phyloP scores from a whole-genome alignment of 1,140 invertebrate species.

The Neodiprion lecontei region DNA sequence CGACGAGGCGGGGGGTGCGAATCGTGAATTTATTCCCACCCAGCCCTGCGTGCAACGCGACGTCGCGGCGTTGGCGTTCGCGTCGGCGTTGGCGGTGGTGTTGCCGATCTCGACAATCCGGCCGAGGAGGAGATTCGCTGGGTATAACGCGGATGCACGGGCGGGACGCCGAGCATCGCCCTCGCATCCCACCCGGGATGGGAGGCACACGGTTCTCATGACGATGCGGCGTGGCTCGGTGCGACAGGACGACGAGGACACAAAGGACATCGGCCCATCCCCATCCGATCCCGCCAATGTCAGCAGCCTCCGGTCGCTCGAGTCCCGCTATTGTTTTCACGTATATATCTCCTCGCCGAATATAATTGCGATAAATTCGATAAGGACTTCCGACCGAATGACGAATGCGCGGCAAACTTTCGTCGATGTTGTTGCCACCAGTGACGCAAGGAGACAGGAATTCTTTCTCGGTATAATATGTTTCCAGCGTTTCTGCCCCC shows the following conservation, averaged over 20 bases:
- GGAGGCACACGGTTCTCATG: neutral
- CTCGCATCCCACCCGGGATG: neutral
- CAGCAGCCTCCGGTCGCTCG: neutral
- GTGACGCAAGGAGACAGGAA: neutral
- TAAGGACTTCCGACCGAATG: neutral
- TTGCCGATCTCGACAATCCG: neutral
- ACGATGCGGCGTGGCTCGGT: neutral
- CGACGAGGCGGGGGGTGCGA: neutral
- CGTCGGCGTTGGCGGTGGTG: neutral
- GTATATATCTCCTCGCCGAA: neutral
- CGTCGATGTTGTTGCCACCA: neutral
- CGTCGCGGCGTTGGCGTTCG: neutral
- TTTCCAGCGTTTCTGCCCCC: neutral
- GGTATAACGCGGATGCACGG: no score
- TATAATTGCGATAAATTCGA: constrained; percentile 1
- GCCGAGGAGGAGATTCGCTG: no score
- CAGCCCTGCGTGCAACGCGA: neutral
- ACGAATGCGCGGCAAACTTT: neutral
- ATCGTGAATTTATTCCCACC: neutral
- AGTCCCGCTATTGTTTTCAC: no score
- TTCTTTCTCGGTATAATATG: neutral
- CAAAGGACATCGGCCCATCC: neutral
- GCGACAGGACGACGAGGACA: neutral
- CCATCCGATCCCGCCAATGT: neutral
- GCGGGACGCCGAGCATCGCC: neutral